Base-by-base conservation (phyloP, 2,113 vertebrate genomes). In the Apteryx owenii region DNA sequence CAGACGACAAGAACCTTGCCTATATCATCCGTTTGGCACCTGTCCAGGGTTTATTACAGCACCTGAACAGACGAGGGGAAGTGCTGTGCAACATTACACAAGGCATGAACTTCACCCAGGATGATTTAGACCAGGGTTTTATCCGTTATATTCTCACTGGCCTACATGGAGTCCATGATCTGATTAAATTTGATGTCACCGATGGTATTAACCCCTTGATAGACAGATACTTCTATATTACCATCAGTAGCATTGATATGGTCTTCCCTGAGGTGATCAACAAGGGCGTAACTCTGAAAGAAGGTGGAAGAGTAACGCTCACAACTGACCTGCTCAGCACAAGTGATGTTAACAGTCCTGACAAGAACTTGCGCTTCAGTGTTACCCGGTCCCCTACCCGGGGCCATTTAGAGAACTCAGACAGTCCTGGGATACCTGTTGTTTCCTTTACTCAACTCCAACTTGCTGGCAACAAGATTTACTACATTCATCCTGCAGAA, bases 11-110 rank as follows among this genome's bases (percentile, higher is more conserved):
- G 78, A 96, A 84, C 42, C 97, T 98, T 73, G 94, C 92, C 46
- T 98, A 98, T 69, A 44, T 98, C 61, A 91, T 98, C 65, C 64
- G 36, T 71, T 95, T 96, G 80, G 95, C 33, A 2, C 98, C 96
- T 58, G 84, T 84, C 19, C 97, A 98, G 85, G 97, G 97, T 16
- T 98, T 99, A 85, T 96, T 99, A 51, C 98, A 99, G 92, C 95
- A 96, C 19, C 97, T 98, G 46, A 98, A 94, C 85, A 98, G 98
- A 44, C 91, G 97, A 88, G 98, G 98, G 26, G 90, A 98, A 16
- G 97, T 98, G 54, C 89, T 98, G 50, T 95, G 36, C 71, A 98
- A 97, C 50, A 76, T 98, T 76, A 97, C 97, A 7, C 15, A 93
- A 29, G 97, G 95, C 62, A 98, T 97, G 94, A 98, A 98, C 75